Evolutionary conservation across 2,888 invertebrate genomes (phyloP).

Genomic region (Drosophila ustulata): DNA sequence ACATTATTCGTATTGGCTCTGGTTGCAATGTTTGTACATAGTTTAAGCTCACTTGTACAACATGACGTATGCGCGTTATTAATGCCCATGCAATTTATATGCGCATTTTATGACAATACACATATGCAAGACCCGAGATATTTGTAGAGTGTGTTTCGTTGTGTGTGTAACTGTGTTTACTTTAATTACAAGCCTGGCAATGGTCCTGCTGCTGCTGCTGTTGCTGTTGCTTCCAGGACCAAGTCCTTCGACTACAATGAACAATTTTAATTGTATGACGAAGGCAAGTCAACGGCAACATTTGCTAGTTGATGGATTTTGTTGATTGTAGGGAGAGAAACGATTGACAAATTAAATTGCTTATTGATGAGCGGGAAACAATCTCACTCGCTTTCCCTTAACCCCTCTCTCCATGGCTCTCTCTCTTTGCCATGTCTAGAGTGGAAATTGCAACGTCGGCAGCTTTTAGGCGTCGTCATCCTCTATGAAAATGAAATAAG

Average conservation of each 20-base stretch:
- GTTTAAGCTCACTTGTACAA: constrained; percentile 45
- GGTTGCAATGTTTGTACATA: constrained; percentile 14
- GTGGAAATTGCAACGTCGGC: constrained; percentile 51
- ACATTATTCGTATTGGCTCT: constrained; percentile 4
- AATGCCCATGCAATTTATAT: constrained; percentile 68
- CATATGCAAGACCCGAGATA: constrained; percentile 23
- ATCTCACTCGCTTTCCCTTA: constrained; percentile 1
- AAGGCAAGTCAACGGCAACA: constrained; percentile 49
- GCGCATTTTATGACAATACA: constrained; percentile 69
- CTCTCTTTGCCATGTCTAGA: constrained; percentile 2
- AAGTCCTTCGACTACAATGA: constrained; percentile 38
- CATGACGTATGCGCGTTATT: constrained; percentile 72
- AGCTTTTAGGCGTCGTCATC: constrained; percentile 53
- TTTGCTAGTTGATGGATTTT: constrained; percentile 64
- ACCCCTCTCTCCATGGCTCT: not conserved
- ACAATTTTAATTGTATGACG: constrained; percentile 65
- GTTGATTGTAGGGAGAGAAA: constrained; percentile 64
- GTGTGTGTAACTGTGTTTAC: constrained; percentile 54
- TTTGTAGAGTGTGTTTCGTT: constrained; percentile 5
- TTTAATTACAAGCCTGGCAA: constrained; percentile 70
- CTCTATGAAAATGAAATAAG: constrained; percentile 67
- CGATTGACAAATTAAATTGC: constrained; percentile 80
- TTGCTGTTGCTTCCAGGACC: constrained; percentile 17
- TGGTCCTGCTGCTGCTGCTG: constrained; percentile 13
- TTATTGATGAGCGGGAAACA: constrained; percentile 72